These are phyloP conservation scores for Cathartes aura DNA, from an alignment of 2,113 vertebrate genomes.

Conservation along the genomic window DNA sequence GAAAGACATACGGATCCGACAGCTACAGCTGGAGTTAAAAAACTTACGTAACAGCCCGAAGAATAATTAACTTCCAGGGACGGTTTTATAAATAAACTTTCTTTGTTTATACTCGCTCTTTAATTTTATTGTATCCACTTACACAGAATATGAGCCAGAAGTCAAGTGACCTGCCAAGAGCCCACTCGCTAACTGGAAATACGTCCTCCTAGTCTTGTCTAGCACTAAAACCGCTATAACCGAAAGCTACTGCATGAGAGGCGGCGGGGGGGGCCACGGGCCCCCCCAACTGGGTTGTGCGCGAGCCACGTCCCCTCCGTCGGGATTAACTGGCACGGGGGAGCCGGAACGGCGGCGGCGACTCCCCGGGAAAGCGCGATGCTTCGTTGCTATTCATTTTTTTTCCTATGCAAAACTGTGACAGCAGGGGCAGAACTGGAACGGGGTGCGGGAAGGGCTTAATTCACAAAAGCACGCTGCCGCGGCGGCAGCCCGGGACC, in stretches of 20 bases:
- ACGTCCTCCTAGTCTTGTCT: neutral
- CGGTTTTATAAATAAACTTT: constrained; percentile 18
- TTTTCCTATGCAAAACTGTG: constrained; percentile 45
- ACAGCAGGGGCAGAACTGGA: neutral
- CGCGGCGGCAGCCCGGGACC: rapidly evolving
- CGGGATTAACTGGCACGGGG: neutral
- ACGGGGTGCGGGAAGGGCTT: neutral
- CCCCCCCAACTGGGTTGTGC: too few species aligned
- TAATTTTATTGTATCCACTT: constrained; percentile 27
- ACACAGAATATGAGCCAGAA: constrained; percentile 14
- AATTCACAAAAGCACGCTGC: neutral
- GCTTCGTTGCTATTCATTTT: neutral
- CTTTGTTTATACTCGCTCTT: constrained; percentile 51
- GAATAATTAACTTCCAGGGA: constrained; percentile 82
- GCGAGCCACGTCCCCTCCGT: neutral
- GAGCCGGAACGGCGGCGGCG: neutral
- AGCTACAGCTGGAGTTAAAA: constrained; percentile 95
- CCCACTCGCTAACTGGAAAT: constrained; percentile 64
- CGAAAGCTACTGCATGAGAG: neutral
- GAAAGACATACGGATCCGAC: constrained; percentile 91
- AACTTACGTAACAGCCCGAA: constrained; percentile 94
- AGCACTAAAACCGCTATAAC: constrained; percentile 32
- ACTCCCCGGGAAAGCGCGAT: neutral
- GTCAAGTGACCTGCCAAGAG: neutral
- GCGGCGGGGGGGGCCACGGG: rapidly evolving